A percentile compares a stretch with the other conserved stretches of the same genome.
Conservation (phyloP, 2,113 vertebrate genomes). For the Colistium nudipinnis region DNA sequence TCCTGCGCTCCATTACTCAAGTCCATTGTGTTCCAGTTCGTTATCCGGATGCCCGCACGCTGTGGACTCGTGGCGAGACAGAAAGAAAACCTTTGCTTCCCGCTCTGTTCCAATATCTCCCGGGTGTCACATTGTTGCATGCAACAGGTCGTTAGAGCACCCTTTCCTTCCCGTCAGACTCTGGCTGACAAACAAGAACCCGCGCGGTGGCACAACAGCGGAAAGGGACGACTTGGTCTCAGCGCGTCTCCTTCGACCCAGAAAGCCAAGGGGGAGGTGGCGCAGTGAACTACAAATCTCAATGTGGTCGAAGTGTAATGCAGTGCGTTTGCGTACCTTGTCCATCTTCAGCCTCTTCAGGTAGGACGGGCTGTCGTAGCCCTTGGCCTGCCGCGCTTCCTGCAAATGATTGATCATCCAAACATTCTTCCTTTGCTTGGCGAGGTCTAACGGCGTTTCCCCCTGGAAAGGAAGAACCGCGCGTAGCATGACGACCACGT, state of each 20-base stretch:
- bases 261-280: neutral
- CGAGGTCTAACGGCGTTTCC: constrained; percentile 96
- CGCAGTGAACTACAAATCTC: neutral
- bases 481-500: too few species aligned
- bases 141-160: neutral
- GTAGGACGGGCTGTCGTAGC: constrained; percentile 97
- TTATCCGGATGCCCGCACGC: neutral
- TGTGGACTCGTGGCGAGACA: neutral
- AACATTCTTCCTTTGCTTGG: constrained; percentile 98
- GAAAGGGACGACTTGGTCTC: constrained; percentile 12
- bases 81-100: neutral
- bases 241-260: constrained; percentile 3
- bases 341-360: constrained; percentile 96
- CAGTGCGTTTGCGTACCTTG: constrained; percentile 83
- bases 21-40: constrained; percentile 1
- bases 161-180: constrained; percentile 19
- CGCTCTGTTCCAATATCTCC: neutral
- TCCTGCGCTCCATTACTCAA: neutral
- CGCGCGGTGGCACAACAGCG: too few species aligned
- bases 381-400: constrained; percentile 97
- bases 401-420: constrained; percentile 99
- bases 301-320: neutral
- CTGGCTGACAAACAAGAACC: too few species aligned
- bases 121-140: neutral
- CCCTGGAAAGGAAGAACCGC: constrained; percentile 79